These are phyloP conservation scores for Dendrolimus houi DNA, from an alignment of 2,888 invertebrate genomes.

Conservation along the genomic window DNA sequence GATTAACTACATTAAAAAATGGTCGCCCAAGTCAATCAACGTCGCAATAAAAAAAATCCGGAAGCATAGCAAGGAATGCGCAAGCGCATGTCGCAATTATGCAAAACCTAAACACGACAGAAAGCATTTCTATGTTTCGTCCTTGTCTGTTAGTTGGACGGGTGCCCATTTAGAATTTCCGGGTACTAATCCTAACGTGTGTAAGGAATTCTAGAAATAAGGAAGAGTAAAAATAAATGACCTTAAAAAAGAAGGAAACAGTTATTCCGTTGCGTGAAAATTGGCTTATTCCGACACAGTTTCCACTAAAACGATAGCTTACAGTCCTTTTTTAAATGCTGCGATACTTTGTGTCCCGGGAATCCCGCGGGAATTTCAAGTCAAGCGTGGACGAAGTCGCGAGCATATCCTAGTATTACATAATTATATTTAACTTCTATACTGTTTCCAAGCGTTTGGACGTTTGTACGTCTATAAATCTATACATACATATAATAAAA, in stretches of 20 bases:
- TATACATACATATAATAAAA: no score
- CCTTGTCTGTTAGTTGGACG: constrained; percentile 27
- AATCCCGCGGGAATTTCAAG: no score
- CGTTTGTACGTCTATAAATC: no score
- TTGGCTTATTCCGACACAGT: no score
- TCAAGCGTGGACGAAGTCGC: no score
- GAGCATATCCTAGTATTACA: no score
- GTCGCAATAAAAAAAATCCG: constrained; percentile 24
- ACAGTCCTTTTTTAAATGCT: no score
- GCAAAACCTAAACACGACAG: constrained; percentile 23
- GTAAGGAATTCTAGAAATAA: background rate
- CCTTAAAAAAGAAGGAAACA: background rate
- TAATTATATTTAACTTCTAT: no score
- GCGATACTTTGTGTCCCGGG: no score
- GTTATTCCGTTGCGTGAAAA: no score
- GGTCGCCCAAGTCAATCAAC: background rate
- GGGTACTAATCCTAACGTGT: constrained; percentile 15
- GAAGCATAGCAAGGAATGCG: constrained; percentile 25
- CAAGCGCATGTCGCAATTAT: constrained; percentile 45
- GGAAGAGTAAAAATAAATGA: background rate
- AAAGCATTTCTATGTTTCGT: constrained; percentile 67
- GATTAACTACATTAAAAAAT: background rate
- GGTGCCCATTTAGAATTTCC: constrained; percentile 22
- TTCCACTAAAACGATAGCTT: no score
- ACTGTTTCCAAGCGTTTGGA: no score